A percentile compares a stretch with the other conserved stretches of the same genome.
Evolutionary conservation across 2,797 vertebrate species (phyloP).

Genomic region (Arnoldichthys spilopterus): DNA sequence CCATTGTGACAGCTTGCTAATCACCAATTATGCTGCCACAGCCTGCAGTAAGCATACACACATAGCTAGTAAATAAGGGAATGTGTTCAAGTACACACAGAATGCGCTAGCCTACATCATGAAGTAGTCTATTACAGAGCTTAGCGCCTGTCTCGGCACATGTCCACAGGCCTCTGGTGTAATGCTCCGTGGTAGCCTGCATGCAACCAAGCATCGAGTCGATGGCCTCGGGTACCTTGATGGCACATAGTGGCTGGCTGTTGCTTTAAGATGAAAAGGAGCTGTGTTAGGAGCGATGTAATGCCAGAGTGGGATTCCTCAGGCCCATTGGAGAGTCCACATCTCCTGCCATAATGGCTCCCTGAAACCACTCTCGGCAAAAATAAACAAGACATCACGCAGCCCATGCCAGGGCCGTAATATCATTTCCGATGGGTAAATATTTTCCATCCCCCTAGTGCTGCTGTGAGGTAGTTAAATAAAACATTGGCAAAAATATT

Average conservation of each 20-base stretch:
- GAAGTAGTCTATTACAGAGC: background rate
- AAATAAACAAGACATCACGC: slow-evolving; percentile 54
- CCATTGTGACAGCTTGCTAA: slow-evolving; percentile 12
- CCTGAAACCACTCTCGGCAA: slow-evolving; percentile 41
- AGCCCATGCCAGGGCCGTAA: slow-evolving; percentile 43
- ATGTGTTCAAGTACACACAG: slow-evolving; percentile 3
- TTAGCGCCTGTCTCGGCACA: background rate
- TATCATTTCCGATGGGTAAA: slow-evolving; percentile 60
- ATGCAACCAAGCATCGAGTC: slow-evolving; percentile 4
- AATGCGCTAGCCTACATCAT: background rate
- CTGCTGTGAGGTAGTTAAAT: slow-evolving; percentile 58
- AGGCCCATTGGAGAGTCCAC: slow-evolving; percentile 21
- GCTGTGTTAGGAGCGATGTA: background rate
- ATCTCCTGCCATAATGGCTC: slow-evolving; percentile 43
- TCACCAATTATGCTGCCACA: slow-evolving; percentile 28
- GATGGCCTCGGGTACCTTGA: background rate
- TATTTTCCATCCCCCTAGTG: slow-evolving; percentile 50
- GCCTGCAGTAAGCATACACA: background rate
- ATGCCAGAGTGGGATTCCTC: slow-evolving; percentile 17
- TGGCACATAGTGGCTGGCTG: background rate
- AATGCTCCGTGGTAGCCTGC: background rate
- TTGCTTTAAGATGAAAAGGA: slow-evolving; percentile 30
- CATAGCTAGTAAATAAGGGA: slow-evolving; percentile 24
- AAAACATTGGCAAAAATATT: slow-evolving; percentile 61
- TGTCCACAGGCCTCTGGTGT: slow-evolving; percentile 2